Base-by-base conservation (phyloP, 2,888 invertebrate genomes). In the Dichetophora obliterata region DNA sequence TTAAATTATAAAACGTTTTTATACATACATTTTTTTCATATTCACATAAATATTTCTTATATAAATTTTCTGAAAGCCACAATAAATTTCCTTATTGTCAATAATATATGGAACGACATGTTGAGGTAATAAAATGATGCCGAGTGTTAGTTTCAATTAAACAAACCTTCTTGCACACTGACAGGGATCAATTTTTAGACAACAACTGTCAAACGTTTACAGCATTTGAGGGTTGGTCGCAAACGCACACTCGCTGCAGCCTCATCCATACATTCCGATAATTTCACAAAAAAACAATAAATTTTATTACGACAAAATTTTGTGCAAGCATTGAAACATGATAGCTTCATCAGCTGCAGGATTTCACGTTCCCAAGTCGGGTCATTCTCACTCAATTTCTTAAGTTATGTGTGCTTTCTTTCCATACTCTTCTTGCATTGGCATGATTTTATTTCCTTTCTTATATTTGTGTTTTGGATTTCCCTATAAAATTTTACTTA, bases 61-160 rank as follows among this genome's bases (percentile, higher is more conserved):
- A 2, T 14, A 3, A 11, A 6, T 43, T 43, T 43, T 43, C 11
- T 43, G 11, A 11, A 43, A 22, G 0, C 68, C 16, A 16, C 27
- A 59, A 66, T 54, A 54, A 57, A 57, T 71, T 71, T 59, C 14
- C 24, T 0, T 5, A n/a, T 43, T 57, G 22, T 24, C 57, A 63
- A 63, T 75, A 43, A 43, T 37, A 8, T 8, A 16, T 5, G 24
- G 80, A 81, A 85, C 81, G 83, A 81, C 84, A 83, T 84, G 84
- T 83, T 82, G 82, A 84, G 84, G 81, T 82, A 84, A 85, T 85
- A 86, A 85, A 85, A 86, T 84, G 84, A 85, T 84, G 83, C 82
- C 83, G 85, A 85, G 85, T 86, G 86, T 85, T 86, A 86, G 84
- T 86, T 86, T 85, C 86, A 85, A 85, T 85, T 85, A 85, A 86